Conservation (phyloP, 2,888 invertebrate genomes). For the Sphinx pinastri region DNA sequence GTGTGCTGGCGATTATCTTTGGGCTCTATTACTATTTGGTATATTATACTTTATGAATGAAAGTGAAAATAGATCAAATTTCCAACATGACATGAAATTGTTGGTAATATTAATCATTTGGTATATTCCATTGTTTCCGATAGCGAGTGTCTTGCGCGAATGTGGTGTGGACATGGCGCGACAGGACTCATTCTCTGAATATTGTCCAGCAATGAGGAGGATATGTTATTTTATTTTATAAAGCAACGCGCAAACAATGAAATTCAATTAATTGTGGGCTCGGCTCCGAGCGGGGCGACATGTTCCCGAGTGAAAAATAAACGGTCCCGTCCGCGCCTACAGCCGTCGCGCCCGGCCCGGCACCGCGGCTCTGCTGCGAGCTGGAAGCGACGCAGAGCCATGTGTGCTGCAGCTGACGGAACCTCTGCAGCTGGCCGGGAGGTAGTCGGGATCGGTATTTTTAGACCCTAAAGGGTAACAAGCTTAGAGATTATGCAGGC, state of each 20-base stretch:
- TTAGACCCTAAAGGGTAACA: too few species aligned
- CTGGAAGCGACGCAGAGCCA: background rate
- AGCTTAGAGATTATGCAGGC: too few species aligned
- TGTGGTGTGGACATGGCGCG: background rate
- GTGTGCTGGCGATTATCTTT: too few species aligned
- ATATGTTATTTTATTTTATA: background rate
- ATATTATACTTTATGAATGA: too few species aligned
- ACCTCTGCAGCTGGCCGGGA: background rate
- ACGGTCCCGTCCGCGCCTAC: background rate
- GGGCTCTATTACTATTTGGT: too few species aligned
- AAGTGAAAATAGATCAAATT: too few species aligned
- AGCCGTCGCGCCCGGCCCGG: background rate
- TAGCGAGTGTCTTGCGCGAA: background rate
- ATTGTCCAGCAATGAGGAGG: background rate
- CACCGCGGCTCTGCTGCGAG: background rate
- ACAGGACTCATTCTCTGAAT: background rate
- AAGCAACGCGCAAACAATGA: slow-evolving; percentile 13
- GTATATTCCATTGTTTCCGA: too few species aligned
- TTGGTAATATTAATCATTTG: too few species aligned
- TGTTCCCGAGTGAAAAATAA: slow-evolving; percentile 11
- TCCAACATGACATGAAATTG: background rate
- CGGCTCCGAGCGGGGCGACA: background rate
- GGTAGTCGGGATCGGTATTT: too few species aligned
- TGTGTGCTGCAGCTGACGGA: background rate
- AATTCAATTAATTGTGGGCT: slow-evolving; percentile 25